Evolutionary conservation across 2,888 invertebrate species (phyloP).

Genomic region (Dynastes grantii): DNA sequence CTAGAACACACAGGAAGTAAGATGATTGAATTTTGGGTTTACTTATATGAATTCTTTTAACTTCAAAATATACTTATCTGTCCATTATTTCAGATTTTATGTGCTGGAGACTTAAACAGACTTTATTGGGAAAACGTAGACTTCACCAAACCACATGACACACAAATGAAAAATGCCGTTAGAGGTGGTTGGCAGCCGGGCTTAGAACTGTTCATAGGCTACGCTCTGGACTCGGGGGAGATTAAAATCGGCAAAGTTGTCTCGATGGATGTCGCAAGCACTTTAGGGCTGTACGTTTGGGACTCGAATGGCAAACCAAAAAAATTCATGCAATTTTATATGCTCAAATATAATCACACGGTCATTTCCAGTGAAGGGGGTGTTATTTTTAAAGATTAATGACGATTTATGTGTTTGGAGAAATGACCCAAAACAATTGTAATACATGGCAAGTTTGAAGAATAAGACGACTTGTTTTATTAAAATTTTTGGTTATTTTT

Average conservation of each 20-base stretch:
- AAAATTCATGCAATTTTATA: neutral
- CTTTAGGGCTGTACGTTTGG: conserved; percentile 14
- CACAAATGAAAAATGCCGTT: conserved; percentile 26
- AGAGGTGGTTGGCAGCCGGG: conserved; percentile 9
- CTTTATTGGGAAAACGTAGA: conserved; percentile 34
- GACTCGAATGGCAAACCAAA: neutral
- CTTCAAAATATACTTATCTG: too few relatives aligned
- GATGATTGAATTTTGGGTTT: too few relatives aligned
- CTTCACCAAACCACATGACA: conserved; percentile 4
- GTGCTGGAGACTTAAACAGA: neutral
- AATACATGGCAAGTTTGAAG: too few relatives aligned
- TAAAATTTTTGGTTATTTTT: too few relatives aligned
- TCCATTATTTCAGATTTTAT: conserved; percentile 15
- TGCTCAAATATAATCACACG: conserved; percentile 17
- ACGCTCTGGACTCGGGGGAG: neutral
- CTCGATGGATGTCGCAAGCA: neutral
- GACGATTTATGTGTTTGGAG: too few relatives aligned
- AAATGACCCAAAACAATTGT: too few relatives aligned
- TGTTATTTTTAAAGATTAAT: too few relatives aligned
- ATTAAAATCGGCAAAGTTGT: conserved; percentile 27
- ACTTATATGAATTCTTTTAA: too few relatives aligned
- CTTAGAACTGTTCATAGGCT: conserved; percentile 12
- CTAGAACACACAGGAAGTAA: too few relatives aligned
- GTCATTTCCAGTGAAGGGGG: too few relatives aligned
- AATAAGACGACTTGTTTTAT: too few relatives aligned